phyloP scores from a whole-genome alignment of 2,113 vertebrate genomes.

The Cynocephalus volans region DNA sequence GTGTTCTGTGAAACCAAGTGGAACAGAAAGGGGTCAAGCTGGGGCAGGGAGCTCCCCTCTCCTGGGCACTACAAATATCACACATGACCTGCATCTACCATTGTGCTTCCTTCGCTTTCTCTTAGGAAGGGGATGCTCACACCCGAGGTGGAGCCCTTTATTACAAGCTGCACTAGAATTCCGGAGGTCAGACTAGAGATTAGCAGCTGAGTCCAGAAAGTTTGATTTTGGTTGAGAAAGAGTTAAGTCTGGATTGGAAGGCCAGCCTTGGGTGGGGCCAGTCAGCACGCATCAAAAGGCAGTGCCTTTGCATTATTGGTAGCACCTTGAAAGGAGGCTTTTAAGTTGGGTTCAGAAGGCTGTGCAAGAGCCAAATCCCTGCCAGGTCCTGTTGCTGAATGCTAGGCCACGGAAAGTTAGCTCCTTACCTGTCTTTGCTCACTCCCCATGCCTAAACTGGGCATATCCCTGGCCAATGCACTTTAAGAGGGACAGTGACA shows the following conservation, averaged over 20 bases:
- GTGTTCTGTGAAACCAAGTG: not conserved
- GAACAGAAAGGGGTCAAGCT: not conserved
- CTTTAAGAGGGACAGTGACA: not conserved
- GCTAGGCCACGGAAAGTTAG: not conserved
- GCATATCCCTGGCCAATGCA: too few relatives aligned
- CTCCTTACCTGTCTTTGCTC: not conserved
- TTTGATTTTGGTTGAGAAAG: not conserved
- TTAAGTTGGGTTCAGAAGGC: not conserved
- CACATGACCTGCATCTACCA: accelerated
- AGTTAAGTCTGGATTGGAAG: not conserved
- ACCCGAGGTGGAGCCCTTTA: not conserved
- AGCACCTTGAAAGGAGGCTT: not conserved
- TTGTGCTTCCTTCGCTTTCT: not conserved
- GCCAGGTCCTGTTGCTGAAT: not conserved
- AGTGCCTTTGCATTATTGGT: not conserved
- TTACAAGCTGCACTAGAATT: not conserved
- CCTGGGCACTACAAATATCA: not conserved
- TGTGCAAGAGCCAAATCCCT: not conserved
- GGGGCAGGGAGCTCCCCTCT: not conserved
- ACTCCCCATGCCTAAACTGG: not conserved
- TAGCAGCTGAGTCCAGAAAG: not conserved
- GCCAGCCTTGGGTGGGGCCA: not conserved
- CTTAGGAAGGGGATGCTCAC: not conserved
- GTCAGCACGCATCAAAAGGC: not conserved
- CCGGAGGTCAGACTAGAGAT: not conserved